Percentiles rank a stretch among this genome's conserved stretches.
Conservation (phyloP, 2,113 vertebrate genomes). For the Myotis davidii region DNA sequence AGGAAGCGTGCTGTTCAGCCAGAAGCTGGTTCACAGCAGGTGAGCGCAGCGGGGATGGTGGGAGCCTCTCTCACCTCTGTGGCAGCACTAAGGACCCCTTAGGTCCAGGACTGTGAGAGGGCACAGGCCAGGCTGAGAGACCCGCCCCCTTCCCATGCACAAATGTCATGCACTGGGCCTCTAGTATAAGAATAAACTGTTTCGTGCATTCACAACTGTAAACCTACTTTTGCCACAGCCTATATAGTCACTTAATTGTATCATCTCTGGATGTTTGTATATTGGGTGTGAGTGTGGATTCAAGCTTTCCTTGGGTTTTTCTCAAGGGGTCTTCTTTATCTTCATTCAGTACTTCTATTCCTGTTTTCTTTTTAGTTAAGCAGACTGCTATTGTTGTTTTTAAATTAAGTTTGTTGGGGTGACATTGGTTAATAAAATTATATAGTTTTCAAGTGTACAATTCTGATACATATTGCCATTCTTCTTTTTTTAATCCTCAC, state of each 20-base stretch:
- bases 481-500: neutral
- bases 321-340: slow-evolving; percentile 11
- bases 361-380: neutral
- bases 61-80: no score
- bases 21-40: no score
- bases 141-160: no score
- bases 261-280: neutral
- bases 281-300: neutral
- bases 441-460: neutral
- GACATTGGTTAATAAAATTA: neutral
- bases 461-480: neutral
- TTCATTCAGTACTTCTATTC: neutral
- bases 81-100: no score
- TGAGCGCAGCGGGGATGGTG: no score
- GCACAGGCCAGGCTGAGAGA: no score
- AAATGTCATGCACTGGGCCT: no score
- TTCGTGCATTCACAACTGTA: neutral
- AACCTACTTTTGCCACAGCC: neutral
- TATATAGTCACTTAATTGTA: neutral
- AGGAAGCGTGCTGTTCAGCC: no score
- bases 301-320: neutral
- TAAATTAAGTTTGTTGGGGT: neutral
- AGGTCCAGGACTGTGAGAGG: no score
- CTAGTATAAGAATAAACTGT: neutral
- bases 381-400: neutral